Evolutionary conservation across 2,113 vertebrate species (phyloP).

Genomic region (Xiphorhynchus elegans): DNA sequence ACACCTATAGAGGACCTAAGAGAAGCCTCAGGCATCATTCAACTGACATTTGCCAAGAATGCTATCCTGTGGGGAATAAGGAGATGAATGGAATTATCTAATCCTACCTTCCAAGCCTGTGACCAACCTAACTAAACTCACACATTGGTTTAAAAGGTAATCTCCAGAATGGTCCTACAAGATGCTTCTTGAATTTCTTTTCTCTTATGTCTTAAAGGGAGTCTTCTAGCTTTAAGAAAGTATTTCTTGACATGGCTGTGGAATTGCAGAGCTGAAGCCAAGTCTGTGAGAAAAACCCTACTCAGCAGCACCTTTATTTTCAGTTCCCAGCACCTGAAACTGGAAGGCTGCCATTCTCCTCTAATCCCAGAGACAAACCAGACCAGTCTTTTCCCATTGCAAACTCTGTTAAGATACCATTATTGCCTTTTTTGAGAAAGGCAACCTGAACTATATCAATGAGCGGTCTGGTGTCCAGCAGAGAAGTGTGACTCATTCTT

Average conservation of each 20-base stretch:
- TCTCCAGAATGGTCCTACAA: neutral
- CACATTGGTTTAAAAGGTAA: neutral
- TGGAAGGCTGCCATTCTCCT: neutral
- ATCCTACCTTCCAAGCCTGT: neutral
- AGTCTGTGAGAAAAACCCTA: neutral
- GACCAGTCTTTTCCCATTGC: neutral
- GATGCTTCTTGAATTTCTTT: neutral
- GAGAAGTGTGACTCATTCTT: constrained; percentile 42
- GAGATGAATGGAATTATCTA: neutral
- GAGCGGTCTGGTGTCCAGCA: constrained; percentile 9
- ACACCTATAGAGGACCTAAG: neutral
- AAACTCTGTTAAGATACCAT: neutral
- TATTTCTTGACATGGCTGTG: neutral
- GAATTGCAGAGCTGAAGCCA: neutral
- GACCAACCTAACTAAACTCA: neutral
- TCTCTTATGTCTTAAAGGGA: neutral
- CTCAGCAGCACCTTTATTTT: neutral
- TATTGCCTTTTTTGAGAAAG: neutral
- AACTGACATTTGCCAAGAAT: neutral
- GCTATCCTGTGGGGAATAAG: neutral
- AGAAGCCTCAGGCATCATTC: neutral
- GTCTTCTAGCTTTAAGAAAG: neutral
- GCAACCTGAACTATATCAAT: constrained; percentile 15
- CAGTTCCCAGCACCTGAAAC: neutral
- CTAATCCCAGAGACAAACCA: neutral